phyloP scores from a whole-genome alignment of 1,140 invertebrate genomes.

The Pemphigus obesinymphae region DNA sequence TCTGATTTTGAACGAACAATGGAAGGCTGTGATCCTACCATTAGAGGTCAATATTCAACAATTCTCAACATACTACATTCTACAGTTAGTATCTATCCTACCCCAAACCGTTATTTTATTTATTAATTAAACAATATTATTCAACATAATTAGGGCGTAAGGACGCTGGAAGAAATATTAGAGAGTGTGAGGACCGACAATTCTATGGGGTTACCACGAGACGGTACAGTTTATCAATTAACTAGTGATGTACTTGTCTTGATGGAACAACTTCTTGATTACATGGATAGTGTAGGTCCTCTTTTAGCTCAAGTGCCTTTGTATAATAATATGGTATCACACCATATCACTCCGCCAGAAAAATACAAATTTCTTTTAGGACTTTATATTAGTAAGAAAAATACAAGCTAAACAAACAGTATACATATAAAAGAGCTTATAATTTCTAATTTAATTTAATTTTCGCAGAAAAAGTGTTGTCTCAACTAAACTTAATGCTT shows the following conservation, averaged over 20 bases:
- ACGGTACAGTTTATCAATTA: constrained; percentile 93
- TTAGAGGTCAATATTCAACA: constrained; percentile 67
- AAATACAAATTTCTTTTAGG: constrained; percentile 58
- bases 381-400: constrained; percentile 66
- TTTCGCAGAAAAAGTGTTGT: constrained; percentile 73
- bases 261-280: constrained; percentile 75
- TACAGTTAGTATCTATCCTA: constrained; percentile 55
- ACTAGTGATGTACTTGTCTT: constrained; percentile 89
- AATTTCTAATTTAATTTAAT: constrained; percentile 24
- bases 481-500: constrained; percentile 76
- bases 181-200: constrained; percentile 82
- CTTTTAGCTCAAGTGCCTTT: constrained; percentile 60
- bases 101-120: background rate
- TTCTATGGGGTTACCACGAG: constrained; percentile 77
- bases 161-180: constrained; percentile 88
- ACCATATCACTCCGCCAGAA: constrained; percentile 52
- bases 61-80: constrained; percentile 69
- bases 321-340: constrained; percentile 54
- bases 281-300: constrained; percentile 68
- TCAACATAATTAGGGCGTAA: constrained; percentile 62
- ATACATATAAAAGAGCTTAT: too few species aligned
- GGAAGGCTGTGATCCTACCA: constrained; percentile 65
- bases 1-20: constrained; percentile 78
- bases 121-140: constrained; percentile 30
- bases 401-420: background rate